Evolutionary conservation across 2,113 vertebrate species (phyloP).

Genomic region (Lynx canadensis): DNA sequence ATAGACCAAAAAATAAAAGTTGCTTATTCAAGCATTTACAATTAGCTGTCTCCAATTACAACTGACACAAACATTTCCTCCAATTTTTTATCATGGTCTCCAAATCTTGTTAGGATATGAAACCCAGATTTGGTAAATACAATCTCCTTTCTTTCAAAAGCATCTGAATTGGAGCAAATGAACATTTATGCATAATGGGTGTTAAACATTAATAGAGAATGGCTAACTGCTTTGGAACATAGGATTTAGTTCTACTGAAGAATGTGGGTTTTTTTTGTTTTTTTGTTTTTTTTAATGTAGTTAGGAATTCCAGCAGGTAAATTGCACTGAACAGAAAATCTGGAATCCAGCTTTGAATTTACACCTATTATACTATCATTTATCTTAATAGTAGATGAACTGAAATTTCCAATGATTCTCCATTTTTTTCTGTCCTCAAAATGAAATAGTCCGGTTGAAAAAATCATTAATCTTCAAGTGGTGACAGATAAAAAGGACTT

Average conservation of each 20-base stretch:
- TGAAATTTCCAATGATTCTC: constrained; percentile 49
- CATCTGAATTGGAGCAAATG: constrained; percentile 11
- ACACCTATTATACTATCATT: constrained; percentile 54
- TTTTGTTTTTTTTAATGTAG: too few species aligned
- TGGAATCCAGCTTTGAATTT: constrained; percentile 56
- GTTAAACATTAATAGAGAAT: constrained; percentile 33
- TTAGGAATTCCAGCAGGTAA: constrained; percentile 38
- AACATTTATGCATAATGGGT: background rate
- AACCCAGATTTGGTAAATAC: constrained; percentile 18
- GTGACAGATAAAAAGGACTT: constrained; percentile 65
- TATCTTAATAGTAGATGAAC: constrained; percentile 63
- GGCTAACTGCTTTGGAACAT: background rate
- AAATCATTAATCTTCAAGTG: constrained; percentile 55
- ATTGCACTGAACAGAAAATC: constrained; percentile 46
- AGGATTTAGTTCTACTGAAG: constrained; percentile 32
- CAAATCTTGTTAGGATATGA: constrained; percentile 21
- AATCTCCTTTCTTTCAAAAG: constrained; percentile 9
- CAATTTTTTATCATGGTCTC: background rate
- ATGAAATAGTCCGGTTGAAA: constrained; percentile 12
- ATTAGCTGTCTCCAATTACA: constrained; percentile 10
- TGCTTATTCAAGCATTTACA: background rate
- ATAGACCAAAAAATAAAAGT: background rate
- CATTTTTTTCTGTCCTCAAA: constrained; percentile 50
- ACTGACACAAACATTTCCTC: constrained; percentile 28
- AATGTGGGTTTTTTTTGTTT: background rate